These are phyloP conservation scores for Diarsia mendica DNA, from an alignment of 2,888 invertebrate genomes.

Conservation along the genomic window DNA sequence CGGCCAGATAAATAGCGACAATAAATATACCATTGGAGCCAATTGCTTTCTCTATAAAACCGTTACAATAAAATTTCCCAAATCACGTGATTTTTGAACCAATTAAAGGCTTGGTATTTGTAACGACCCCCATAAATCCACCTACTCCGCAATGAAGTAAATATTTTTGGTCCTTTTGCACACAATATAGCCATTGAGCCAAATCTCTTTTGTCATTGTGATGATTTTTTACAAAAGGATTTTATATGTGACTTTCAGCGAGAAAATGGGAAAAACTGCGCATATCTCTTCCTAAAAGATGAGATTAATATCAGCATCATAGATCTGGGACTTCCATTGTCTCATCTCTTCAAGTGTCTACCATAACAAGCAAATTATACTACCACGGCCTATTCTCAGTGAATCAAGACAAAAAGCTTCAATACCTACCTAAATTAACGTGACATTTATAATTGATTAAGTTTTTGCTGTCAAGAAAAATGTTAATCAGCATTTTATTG, in stretches of 20 bases:
- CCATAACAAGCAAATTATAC: slow-evolving; percentile 13
- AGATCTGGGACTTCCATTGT: slow-evolving; percentile 21
- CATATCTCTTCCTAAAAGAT: not conserved
- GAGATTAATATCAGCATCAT: not conserved
- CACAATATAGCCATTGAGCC: slow-evolving; percentile 46
- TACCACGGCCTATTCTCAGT: slow-evolving; percentile 13
- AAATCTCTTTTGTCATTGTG: slow-evolving; percentile 36
- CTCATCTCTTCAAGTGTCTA: not conserved
- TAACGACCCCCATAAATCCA: slow-evolving; percentile 56
- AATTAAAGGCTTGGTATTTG: slow-evolving; percentile 67
- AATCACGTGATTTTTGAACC: slow-evolving; percentile 63
- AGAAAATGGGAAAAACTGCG: not conserved
- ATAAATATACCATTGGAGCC: slow-evolving; percentile 81
- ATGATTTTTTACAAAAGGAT: slow-evolving; percentile 27
- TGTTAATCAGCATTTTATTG: slow-evolving; percentile 58
- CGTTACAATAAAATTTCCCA: slow-evolving; percentile 66
- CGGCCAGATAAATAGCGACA: slow-evolving; percentile 80
- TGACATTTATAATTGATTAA: slow-evolving; percentile 60
- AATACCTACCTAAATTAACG: slow-evolving; percentile 56
- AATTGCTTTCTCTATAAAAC: slow-evolving; percentile 78
- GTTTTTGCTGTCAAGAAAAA: slow-evolving; percentile 54
- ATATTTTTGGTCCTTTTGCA: slow-evolving; percentile 50
- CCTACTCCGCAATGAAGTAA: slow-evolving; percentile 39
- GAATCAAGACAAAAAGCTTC: slow-evolving; percentile 33
- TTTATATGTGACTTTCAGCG: not conserved